Evolutionary conservation across 1,140 invertebrate genomes (phyloP), one percentile per base, ranked within the genome.

Genomic region (Spodoptera litura): DNA sequence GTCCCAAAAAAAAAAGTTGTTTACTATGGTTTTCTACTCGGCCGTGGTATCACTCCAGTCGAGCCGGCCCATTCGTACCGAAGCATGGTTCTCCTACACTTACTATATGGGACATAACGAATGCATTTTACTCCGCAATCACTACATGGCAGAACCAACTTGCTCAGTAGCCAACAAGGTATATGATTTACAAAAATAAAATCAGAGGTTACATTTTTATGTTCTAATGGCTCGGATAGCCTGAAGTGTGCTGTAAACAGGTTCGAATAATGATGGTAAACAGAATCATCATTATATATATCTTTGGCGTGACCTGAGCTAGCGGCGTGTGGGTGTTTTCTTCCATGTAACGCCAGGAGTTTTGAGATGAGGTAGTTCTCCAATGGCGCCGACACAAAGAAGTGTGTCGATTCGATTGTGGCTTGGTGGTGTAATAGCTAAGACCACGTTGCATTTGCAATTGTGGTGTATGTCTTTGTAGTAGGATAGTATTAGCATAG

Each of bases 271-370:
- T 64, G 61, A 20, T 10, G 61, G 61, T 62, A 62, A 64, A 38
- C 35, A 49, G n/a, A 64, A 15, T 49, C 4, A 1, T 64, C 35
- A 20, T 20, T 64, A 49, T 49, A 64, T 8, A 38, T 49, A 49
- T 49, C 35, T 38, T 49, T 64, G 61, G 61, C 61, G 61, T 64
- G 61, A 64, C 61, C 61, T 20, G 61, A 44, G 61, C 61, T 64
- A 44, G 61, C 44, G 61, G 61, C 61, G 38, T 15, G n/a, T 44
- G 38, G 38, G 61, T 49, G 61, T 64, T 44, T 49, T 15, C 61
- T 64, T 49, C 61, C 61, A 64, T 64, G 61, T 64, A 64, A 64
- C 2, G 15, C 61, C 61, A 20, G 61, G 61, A 64, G 35, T 64
- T 64, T 64, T 20, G 38, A 49, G 38, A n/a, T 10, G 12, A 15